Percentiles rank a stretch among this genome's conserved stretches.
Conservation (phyloP, 35 echinoderm and acorn worm genomes). For the Lytechinus variegatus region DNA sequence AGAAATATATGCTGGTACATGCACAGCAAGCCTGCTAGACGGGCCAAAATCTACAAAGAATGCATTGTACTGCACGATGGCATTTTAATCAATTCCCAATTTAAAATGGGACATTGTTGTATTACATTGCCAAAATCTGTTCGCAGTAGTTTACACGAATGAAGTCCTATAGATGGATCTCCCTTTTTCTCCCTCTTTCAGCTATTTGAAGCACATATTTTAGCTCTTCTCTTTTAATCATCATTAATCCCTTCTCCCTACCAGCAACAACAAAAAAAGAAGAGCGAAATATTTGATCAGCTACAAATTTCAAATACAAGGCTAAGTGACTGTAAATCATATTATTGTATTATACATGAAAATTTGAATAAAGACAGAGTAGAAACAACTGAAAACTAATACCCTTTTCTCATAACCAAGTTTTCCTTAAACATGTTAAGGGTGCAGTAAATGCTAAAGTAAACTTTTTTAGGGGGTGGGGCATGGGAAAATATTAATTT, state of each 20-base stretch:
- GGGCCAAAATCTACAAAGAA: background rate
- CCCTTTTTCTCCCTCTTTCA: background rate
- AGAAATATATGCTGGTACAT: constrained; percentile 44
- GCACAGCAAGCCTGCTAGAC: constrained; percentile 16
- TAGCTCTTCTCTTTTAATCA: background rate
- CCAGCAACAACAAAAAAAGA: background rate
- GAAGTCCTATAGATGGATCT: background rate
- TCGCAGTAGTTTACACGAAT: background rate
- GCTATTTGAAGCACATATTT: background rate
- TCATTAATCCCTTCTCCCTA: background rate
- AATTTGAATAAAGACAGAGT: no score
- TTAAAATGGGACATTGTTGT: constrained; percentile 25
- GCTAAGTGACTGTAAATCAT: background rate
- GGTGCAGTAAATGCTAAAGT: no score
- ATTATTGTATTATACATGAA: no score
- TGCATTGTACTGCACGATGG: background rate
- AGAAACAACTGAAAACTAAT: no score
- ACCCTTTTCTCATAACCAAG: no score
- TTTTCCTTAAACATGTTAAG: no score
- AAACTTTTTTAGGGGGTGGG: no score
- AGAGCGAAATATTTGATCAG: background rate
- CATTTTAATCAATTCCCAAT: constrained; percentile 44
- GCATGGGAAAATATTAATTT: no score
- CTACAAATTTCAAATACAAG: background rate
- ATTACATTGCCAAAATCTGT: constrained; percentile 19